Base-by-base conservation (phyloP, 1,140 invertebrate species). In the Halesus radiatus region DNA sequence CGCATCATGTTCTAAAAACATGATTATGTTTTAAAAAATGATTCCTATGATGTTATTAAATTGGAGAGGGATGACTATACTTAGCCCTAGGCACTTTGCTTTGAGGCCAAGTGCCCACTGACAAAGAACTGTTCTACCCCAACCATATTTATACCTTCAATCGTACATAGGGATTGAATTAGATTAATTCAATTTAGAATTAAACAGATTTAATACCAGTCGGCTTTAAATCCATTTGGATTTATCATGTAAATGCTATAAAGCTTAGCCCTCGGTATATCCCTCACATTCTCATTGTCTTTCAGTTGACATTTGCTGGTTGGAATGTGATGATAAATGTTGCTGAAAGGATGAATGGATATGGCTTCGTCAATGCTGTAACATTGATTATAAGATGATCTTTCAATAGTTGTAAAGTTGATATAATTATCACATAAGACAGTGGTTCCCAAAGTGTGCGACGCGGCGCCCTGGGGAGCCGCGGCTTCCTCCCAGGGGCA, bases 31-130 rank as follows among this genome's bases (percentile, higher is more conserved):
- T 37, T 15, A 66, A 16, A 80, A n/a, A 66, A 37, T 50, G 26
- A 56, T 1, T 23, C 20, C 52, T 22, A 15, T 10, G 13, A 45
- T 13, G 37, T 45, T 45, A 45, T 13, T 45, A 13, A 45, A 45
- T 45, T 45, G 37, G 37, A 45, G 37, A 45, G 37, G 37, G 37
- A 45, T 45, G 37, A 45, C 37, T 45, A 45, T 45, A 45, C 32
- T 23, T 53, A 66, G 78, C 68, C 81, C 81, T 82, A 82, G 81
- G 76, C 81, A 82, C 81, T 66, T 79, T 75, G 62, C 81, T 74
- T 26, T 66, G 72, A 8, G 60, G 78, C 77, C 37, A 76, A 77
- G 81, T 82, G 81, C 58, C 81, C 56, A 82, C 81, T 82, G 81
- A 80, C 78, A 74, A 60, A 15, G 50, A 20, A 53, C 45, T 54